Base-by-base conservation (phyloP, 23 tunicate species). In the Trididemnum clinides region DNA sequence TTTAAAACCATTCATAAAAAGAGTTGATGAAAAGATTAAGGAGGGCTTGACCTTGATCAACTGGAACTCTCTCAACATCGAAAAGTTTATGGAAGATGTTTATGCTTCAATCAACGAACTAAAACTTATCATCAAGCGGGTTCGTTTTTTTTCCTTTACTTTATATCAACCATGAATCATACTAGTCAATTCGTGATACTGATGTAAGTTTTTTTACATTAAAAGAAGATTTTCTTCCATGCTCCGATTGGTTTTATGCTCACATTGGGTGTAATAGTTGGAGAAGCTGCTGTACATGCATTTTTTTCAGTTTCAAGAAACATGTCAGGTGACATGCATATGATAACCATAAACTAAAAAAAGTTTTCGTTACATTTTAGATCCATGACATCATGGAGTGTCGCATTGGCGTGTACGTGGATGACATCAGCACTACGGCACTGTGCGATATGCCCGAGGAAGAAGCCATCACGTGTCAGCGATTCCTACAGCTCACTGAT, bases 351-450 rank as follows among this genome's bases (percentile, higher is more conserved):
- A n/a, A n/a, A n/a, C n/a, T n/a, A n/a, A n/a, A n/a, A n/a, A n/a
- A n/a, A n/a, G n/a, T n/a, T n/a, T n/a, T n/a, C n/a, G n/a, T n/a
- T n/a, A n/a, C n/a, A n/a, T 74, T 64, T 15, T 59, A 92, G 94
- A 86, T 97, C 71, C 84, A 92, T 31, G 99, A 97, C 72, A 85
- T 97, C 57, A 85, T 91, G 92, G 99, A 97, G 21, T 97, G 99
- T 50, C 77, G 99, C 23, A 97, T 97, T 80, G 93, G 85, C 15
- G 82, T 90, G 59, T 89, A 84, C 33, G 51, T 96, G 90, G 89
- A 92, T 5, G 90, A 92, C 87, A 97, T 92, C 77, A 91, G 90
- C 39, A 58, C 77, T 33, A 97, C 99, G 0, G 95, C 95, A 28
- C 82, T 97, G 77, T 88, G 92, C 50, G 97, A 92, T 49, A 32